Evolutionary conservation across 2,888 invertebrate species (phyloP), one percentile per base, ranked within the genome.

Genomic region (Cephus runcator): DNA sequence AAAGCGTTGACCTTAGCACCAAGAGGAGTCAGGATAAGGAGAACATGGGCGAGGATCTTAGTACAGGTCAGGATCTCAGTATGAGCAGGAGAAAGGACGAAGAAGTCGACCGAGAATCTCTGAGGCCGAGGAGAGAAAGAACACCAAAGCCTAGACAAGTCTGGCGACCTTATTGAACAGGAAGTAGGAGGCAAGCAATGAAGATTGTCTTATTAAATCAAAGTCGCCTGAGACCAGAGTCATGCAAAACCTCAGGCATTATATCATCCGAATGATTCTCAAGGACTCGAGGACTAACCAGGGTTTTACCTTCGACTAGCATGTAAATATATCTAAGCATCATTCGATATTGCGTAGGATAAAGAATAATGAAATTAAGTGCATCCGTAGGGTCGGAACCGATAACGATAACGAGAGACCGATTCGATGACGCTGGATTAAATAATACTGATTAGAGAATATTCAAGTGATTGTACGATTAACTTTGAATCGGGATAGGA

Each of bases 281-380:
- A 86, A 83, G 86, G 87, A 90, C 88, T 90, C 88, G 88, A 89
- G 91, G 91, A 91, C 90, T 90, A 91, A 91, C 90, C 91, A 91
- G 91, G 91, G 91, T 91, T 56, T 90, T 88, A 88, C 85, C 86
- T 88, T 89, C 75, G 79, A 73, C 36, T 76, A 74, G 76, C 76
- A 69, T 79, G 79, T 79, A 79, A 73, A 79, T 79, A 77, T 31
- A 71, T 12, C 34, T 71, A 77, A 78, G 69, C 73, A 69, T 73
- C 79, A 73, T 74, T 69, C 69, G 31, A 79, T 69, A 73, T 76
- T 79, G 76, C 56, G 75, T 78, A 77, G 78, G 69, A 40, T 77
- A 30, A 74, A 12, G 73, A 73, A 73, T 31, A 23, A 56, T 56
- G 56, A 56, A 56, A 56, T 56, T 33, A 75, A 77, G 56, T 56